A percentile compares a stretch with the other conserved stretches of the same genome.
phyloP scores from a whole-genome alignment of 2,797 vertebrate species.

The Gymnodraco acuticeps region DNA sequence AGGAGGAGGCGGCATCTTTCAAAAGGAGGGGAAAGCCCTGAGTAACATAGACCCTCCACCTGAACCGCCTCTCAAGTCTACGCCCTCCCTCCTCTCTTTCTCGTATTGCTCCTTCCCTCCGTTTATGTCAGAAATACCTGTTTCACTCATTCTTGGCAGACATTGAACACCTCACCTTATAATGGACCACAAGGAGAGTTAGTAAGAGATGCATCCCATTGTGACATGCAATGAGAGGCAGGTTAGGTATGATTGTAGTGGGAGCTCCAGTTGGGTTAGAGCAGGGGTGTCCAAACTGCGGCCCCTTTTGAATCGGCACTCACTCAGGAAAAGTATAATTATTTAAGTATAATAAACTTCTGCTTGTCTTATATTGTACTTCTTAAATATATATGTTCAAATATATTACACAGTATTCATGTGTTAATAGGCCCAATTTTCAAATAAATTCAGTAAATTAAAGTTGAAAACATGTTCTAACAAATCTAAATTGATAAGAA shows the following conservation, averaged over 20 bases:
- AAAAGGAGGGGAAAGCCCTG: constrained; percentile 64
- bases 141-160: constrained; percentile 37
- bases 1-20: constrained; percentile 61
- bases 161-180: constrained; percentile 46
- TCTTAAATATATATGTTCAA: too few relatives aligned
- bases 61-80: constrained; percentile 25
- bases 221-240: constrained; percentile 35
- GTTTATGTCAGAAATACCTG: constrained; percentile 54
- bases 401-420: too few relatives aligned
- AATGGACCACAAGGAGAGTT: constrained; percentile 35
- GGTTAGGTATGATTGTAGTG: constrained; percentile 19
- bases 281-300: too few relatives aligned
- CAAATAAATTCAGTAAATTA: too few relatives aligned
- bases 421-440: too few relatives aligned
- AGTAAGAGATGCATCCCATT: constrained; percentile 20
- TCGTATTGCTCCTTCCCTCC: constrained; percentile 22
- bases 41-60: constrained; percentile 40
- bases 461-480: too few relatives aligned
- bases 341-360: too few relatives aligned
- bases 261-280: constrained; percentile 12
- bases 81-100: not conserved
- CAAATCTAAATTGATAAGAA: too few relatives aligned
- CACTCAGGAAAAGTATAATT: too few relatives aligned
- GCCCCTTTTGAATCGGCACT: too few relatives aligned
- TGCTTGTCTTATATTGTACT: too few relatives aligned